phyloP scores from a whole-genome alignment of 2,888 invertebrate genomes.

The Marronus borbonicus region DNA sequence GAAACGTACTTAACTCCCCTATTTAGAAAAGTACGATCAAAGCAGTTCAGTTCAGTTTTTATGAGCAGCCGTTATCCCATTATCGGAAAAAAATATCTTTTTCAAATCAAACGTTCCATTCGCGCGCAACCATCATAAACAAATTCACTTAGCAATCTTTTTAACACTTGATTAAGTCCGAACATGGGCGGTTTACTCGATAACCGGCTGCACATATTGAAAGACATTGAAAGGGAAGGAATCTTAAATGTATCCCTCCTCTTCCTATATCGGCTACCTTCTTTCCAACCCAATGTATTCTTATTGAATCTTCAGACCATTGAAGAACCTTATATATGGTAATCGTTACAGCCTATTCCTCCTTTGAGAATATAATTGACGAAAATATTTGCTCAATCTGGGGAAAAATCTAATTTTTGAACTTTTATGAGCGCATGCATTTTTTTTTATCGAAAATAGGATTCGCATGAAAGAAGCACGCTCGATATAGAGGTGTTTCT shows the following conservation, averaged over 20 bases:
- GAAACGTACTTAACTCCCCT: no score
- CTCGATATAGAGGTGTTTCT: no score
- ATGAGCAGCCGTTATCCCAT: background rate
- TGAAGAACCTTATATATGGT: conserved; percentile 11
- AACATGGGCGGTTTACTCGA: conserved; percentile 53
- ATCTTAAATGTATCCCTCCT: conserved; percentile 39
- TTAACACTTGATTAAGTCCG: conserved; percentile 55
- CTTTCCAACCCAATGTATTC: background rate
- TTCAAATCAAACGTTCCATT: conserved; percentile 49
- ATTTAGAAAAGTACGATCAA: background rate
- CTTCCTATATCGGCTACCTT: conserved; percentile 22
- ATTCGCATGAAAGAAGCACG: background rate
- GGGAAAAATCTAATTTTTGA: conserved; percentile 40
- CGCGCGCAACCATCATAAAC: conserved; percentile 53
- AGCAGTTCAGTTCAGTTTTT: background rate
- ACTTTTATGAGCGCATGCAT: conserved; percentile 31
- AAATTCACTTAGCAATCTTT: conserved; percentile 54
- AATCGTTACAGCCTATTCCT: conserved; percentile 29
- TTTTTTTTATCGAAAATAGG: conserved; percentile 11
- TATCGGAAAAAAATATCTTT: conserved; percentile 23
- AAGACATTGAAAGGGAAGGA: conserved; percentile 33
- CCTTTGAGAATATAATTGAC: conserved; percentile 39
- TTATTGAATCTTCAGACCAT: conserved; percentile 26
- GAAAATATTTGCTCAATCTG: conserved; percentile 33
- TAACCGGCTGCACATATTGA: conserved; percentile 40